Evolutionary conservation across 2,888 invertebrate species (phyloP).

Genomic region (Drosophila diplacantha): DNA sequence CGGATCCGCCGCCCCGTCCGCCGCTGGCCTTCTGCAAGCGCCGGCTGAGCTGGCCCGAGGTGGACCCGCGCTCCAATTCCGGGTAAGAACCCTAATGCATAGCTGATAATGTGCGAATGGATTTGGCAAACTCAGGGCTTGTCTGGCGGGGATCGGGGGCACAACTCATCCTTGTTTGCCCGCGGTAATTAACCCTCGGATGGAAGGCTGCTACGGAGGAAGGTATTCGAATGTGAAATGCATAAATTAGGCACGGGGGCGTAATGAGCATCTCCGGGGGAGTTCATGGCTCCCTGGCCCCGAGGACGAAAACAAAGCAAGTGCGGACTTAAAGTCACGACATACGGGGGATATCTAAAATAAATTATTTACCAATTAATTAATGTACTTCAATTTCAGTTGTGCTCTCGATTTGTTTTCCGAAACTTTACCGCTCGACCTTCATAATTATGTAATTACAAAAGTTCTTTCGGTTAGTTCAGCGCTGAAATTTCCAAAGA

Average conservation of each 20-base stretch:
- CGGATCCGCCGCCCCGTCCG: constrained; percentile 81
- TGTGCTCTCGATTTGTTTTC: constrained; percentile 49
- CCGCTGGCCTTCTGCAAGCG: constrained; percentile 87
- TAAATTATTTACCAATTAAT: constrained; percentile 69
- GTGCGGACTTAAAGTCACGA: constrained; percentile 10
- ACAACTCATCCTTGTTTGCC: constrained; percentile 24
- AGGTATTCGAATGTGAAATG: constrained; percentile 42
- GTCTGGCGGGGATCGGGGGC: constrained; percentile 10
- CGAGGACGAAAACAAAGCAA: constrained; percentile 7
- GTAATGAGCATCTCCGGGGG: constrained; percentile 26
- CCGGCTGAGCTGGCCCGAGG: constrained; percentile 90
- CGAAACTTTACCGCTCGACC: constrained; percentile 52
- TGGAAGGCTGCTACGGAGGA: constrained; percentile 29
- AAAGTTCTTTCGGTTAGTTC: constrained; percentile 51
- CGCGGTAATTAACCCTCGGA: constrained; percentile 51
- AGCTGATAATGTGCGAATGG: constrained; percentile 62
- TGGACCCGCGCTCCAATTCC: constrained; percentile 89
- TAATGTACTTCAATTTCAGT: constrained; percentile 67
- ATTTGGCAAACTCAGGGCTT: constrained; percentile 39
- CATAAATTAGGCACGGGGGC: constrained; percentile 55
- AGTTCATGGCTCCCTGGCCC: neutral
- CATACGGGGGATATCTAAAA: constrained; percentile 23
- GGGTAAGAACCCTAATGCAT: constrained; percentile 81
- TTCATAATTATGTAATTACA: constrained; percentile 71
- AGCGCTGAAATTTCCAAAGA: constrained; percentile 33